Percentiles rank a stretch among this genome's conserved stretches.
Evolutionary conservation across 1,140 invertebrate genomes (phyloP).

Genomic region (Zeugodacus cucurbitae): DNA sequence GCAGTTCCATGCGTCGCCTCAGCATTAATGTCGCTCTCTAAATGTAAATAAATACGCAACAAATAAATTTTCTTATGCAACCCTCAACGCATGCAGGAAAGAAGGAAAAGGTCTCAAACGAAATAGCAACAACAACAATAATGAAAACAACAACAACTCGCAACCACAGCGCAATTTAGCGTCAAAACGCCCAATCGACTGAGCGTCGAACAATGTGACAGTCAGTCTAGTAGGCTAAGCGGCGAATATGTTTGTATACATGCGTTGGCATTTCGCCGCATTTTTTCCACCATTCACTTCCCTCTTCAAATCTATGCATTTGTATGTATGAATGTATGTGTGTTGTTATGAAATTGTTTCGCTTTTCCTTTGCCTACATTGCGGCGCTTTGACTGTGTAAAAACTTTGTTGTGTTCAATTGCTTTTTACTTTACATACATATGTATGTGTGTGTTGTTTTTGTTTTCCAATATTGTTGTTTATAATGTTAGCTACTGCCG

Average conservation of each 20-base stretch:
- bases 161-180: background rate
- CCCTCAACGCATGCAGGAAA: background rate
- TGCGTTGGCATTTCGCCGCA: background rate
- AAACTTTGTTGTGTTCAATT: background rate
- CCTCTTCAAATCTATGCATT: background rate
- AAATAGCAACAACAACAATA: background rate
- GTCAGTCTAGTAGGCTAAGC: background rate
- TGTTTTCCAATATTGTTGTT: background rate
- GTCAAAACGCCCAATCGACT: background rate
- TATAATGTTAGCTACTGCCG: background rate
- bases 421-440: background rate
- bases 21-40: constrained; percentile 7
- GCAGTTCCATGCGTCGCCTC: constrained; percentile 46
- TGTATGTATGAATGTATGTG: background rate
- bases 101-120: background rate
- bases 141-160: background rate
- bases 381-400: background rate
- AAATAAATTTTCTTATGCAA: constrained; percentile 35
- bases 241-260: background rate
- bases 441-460: background rate
- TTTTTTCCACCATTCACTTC: background rate
- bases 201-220: background rate
- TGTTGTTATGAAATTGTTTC: constrained; percentile 4
- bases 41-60: constrained; percentile 36
- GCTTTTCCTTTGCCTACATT: background rate